Evolutionary conservation across 1,140 invertebrate genomes (phyloP), one percentile per base, ranked within the genome.

Genomic region (Drosophila kurseongensis): DNA sequence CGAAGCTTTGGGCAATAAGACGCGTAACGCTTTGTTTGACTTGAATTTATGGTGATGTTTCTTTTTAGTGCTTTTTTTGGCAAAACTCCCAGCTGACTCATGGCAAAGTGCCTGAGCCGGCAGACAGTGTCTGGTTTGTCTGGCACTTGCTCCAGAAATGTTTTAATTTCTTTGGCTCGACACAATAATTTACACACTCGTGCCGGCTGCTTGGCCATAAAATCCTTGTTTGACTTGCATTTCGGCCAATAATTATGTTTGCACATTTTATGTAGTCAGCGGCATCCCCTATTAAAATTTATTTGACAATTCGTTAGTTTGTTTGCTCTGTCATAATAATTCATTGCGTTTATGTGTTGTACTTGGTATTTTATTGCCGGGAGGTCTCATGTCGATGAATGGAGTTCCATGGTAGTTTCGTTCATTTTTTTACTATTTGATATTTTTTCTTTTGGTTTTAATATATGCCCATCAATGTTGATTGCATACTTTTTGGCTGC

Each of bases 41-140:
- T 88, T 74, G 82, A 89, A 88, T 88, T 88, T 88, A 88, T 88
- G 84, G 79, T 83, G 83, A 88, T 88, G 73, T 65, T 88, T 80
- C 68, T 80, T 74, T 74, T 72, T 58, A 55, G 38, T 75, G 55
- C 48, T 65, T 40, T 61, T 65, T 62, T 68, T 50, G 40, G 40
- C 68, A 60, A 56, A 57, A 32, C 69, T 66, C 61, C 48, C 59
- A 61, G 50, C 52, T 59, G 80, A 88, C 59, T 83, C 80, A 86
- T 85, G 60, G 51, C 36, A 36, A 51, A 69, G 47, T 67, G 41
- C 59, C 50, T 60, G 59, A 18, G 50, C 42, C 56, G 69, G 50
- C 68, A 48, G 44, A 65, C 80, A 57, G 47, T 81, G 61, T 85
- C 74, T 79, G 63, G 67, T 57, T 51, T 62, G 74, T 81, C 68